Evolutionary conservation across 2,113 vertebrate species (phyloP).

Genomic region (Eira barbara): DNA sequence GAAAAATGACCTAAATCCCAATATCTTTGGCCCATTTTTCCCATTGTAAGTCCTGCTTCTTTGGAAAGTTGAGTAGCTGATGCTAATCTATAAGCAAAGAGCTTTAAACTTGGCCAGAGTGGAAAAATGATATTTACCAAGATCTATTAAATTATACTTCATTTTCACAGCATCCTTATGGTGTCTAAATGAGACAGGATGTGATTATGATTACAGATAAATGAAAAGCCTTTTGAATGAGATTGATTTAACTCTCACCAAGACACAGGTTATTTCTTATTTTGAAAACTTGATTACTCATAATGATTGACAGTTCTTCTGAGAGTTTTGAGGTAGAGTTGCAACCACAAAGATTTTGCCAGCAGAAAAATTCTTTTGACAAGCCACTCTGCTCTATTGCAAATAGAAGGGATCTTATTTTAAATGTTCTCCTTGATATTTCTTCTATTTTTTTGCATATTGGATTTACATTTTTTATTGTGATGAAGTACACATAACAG

Average conservation of each 20-base stretch:
- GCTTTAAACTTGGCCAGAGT: conserved; percentile 1
- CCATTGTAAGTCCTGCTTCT: neutral
- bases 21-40: neutral
- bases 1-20: neutral
- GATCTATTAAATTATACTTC: conserved; percentile 9
- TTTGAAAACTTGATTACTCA: neutral
- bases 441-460: neutral
- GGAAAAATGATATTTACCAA: conserved; percentile 6
- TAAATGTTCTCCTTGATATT: neutral
- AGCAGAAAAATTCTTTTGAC: neutral
- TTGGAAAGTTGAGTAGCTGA: conserved; percentile 34
- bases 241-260: neutral
- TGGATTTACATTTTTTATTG: neutral
- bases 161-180: conserved; percentile 29
- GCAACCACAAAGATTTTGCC: neutral
- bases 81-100: conserved; percentile 1
- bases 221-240: conserved; percentile 8
- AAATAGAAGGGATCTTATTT: neutral
- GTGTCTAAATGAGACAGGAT: conserved; percentile 7
- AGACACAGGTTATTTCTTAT: conserved; percentile 28
- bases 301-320: neutral
- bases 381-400: neutral
- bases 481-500: neutral
- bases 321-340: neutral
- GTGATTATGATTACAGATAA: conserved; percentile 1